Conservation (phyloP, 2,113 vertebrate species). For the Nipponia nippon region DNA sequence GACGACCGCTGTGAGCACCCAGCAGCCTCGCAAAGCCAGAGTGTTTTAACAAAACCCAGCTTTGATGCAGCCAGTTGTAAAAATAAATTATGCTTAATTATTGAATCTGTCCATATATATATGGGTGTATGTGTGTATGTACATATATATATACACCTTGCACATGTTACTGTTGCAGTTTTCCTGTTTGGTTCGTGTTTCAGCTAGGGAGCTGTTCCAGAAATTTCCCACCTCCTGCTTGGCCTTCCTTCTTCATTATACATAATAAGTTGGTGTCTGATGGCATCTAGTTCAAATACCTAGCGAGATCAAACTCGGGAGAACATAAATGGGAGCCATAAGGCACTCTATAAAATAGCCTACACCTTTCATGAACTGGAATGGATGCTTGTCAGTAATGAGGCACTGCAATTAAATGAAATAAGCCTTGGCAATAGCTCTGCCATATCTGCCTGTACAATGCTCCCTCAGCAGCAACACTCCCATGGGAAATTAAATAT, state of each 20-base stretch:
- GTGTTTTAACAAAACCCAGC: neutral
- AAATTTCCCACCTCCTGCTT: neutral
- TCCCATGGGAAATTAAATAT: neutral
- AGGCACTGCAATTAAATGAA: conserved; percentile 9
- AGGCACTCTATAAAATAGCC: neutral
- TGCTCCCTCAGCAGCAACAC: neutral
- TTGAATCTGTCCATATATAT: neutral
- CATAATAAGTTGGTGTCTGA: neutral
- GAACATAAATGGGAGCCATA: neutral
- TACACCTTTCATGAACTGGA: neutral
- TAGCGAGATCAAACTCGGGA: neutral
- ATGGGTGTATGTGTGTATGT: neutral
- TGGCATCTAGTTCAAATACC: neutral
- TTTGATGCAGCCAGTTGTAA: neutral
- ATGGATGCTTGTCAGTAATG: neutral
- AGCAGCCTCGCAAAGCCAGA: neutral
- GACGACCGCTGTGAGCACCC: neutral
- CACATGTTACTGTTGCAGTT: neutral
- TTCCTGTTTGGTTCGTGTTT: neutral
- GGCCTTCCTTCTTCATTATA: neutral
- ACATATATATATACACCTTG: neutral
- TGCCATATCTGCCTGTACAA: neutral
- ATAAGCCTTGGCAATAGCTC: conserved; percentile 13
- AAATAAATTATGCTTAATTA: neutral
- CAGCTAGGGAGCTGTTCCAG: neutral